Conservation (phyloP, 1,140 invertebrate species). For the Caenorhabditis briggsae region DNA sequence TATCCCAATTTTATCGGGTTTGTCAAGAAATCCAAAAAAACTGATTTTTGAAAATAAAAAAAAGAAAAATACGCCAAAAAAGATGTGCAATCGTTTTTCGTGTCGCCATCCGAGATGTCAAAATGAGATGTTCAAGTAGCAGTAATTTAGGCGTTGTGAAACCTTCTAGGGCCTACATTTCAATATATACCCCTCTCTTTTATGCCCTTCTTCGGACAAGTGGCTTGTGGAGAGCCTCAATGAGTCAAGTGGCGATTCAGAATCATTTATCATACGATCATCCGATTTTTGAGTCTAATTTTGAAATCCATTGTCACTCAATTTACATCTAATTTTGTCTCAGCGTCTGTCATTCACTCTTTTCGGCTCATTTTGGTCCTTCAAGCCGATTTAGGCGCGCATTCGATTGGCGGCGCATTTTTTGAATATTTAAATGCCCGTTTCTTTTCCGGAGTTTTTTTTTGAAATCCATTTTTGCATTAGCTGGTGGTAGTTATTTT, state of each 20-base stretch:
- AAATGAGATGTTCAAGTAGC: conserved; percentile 53
- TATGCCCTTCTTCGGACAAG: conserved; percentile 25
- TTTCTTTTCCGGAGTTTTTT: conserved; percentile 8
- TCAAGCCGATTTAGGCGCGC: conserved; percentile 28
- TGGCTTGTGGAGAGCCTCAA: not conserved
- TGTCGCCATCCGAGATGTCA: conserved; percentile 6
- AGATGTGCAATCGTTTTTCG: not conserved
- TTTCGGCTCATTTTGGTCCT: conserved; percentile 23
- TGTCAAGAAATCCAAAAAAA: too few relatives aligned
- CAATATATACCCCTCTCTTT: not conserved
- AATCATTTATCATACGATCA: conserved; percentile 49
- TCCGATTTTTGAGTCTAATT: not conserved
- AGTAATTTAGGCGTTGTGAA: conserved; percentile 3
- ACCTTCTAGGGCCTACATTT: conserved; percentile 20
- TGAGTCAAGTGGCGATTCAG: not conserved
- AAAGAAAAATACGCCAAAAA: conserved; percentile 17
- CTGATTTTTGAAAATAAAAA: not conserved
- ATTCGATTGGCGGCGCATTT: not conserved
- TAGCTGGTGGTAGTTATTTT: not conserved
- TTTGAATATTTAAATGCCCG: conserved; percentile 32
- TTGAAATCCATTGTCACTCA: not conserved
- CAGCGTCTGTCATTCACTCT: not conserved
- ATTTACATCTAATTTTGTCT: conserved; percentile 21
- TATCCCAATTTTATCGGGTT: conserved; percentile 4
- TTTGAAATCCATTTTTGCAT: not conserved